Base-by-base conservation (phyloP, 1,140 invertebrate species). In the Lepidurus couesii region DNA sequence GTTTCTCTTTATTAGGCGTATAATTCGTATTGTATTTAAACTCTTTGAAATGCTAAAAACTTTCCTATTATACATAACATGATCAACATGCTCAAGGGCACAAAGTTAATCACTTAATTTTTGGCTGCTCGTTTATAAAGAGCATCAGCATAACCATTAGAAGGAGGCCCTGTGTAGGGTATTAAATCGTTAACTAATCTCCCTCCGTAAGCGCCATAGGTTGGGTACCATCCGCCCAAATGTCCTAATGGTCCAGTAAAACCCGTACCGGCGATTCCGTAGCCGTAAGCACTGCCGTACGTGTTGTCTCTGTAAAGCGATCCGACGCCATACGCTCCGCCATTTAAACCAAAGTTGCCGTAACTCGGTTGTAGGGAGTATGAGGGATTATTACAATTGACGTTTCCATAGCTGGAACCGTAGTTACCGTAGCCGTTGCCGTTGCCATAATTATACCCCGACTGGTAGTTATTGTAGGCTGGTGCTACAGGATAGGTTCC, bases 91-190 rank as follows among this genome's bases (percentile, higher is more conserved):
- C 13, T n/a, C 53, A 21, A n/a, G 1, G 9, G 21, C 16, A 4
- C n/a, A 65, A 21, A 65, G 16, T 7, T 8, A 65, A 11, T 13
- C 53, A 13, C 0, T 65, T 65, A 65, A 65, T 65, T 65, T 0
- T 65, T 65, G 21, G 53, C 53, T 0, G 16, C 53, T 16, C 53
- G 4, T 65, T 65, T 65, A 16, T 65, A 65, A 13, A 65, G 53
- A 65, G 13, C 53, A 16, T 65, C 53, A 65, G 53, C 16, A 65
- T 65, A 65, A 65, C 53, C 53, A 65, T 65, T 65, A 21, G 53
- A 65, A n/a, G 53, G 53, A 65, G 53, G 53, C 8, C 53, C 53
- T 7, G 53, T 16, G 13, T 65, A 65, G 9, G 53, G 53, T n/a
- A 65, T 13, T 65, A 65, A 65, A 65, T 65, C 53, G 4, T 65